These are phyloP conservation scores for Tauraco erythrolophus DNA, from an alignment of 2,113 vertebrate species.

Conservation along the genomic window DNA sequence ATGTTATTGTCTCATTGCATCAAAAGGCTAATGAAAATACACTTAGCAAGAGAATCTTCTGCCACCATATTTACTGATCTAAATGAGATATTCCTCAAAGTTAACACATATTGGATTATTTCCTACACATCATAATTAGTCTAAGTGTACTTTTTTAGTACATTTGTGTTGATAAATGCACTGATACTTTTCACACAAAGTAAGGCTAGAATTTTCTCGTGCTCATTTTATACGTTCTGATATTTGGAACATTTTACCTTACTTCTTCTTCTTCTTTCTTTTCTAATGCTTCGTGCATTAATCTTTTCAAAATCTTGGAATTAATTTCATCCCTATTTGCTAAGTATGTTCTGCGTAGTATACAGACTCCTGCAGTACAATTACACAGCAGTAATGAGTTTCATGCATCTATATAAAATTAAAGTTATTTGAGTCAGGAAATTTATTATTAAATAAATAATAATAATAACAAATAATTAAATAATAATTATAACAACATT, in stretches of 20 bases:
- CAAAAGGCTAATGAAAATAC: neutral
- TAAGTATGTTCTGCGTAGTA: constrained; percentile 69
- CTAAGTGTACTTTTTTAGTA: neutral
- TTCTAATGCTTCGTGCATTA: constrained; percentile 67
- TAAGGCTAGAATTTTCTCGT: neutral
- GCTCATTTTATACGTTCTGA: neutral
- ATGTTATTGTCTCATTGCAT: neutral
- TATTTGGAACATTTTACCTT: constrained; percentile 59
- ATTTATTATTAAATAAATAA: no score
- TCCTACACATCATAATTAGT: neutral
- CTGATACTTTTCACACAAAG: neutral
- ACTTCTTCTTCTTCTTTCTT: constrained; percentile 34
- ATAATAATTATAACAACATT: neutral
- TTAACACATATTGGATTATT: neutral
- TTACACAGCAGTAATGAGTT: constrained; percentile 1
- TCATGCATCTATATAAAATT: neutral
- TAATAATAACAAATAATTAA: no score
- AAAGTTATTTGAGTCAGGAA: neutral
- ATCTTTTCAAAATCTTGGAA: constrained; percentile 67
- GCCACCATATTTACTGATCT: neutral
- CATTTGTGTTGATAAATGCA: neutral
- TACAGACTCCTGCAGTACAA: constrained; percentile 70
- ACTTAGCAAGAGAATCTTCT: neutral
- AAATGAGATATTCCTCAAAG: neutral
- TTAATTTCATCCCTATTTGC: constrained; percentile 75